Base-by-base conservation (phyloP, 2,797 vertebrate species). In the Poecilia gillii region DNA sequence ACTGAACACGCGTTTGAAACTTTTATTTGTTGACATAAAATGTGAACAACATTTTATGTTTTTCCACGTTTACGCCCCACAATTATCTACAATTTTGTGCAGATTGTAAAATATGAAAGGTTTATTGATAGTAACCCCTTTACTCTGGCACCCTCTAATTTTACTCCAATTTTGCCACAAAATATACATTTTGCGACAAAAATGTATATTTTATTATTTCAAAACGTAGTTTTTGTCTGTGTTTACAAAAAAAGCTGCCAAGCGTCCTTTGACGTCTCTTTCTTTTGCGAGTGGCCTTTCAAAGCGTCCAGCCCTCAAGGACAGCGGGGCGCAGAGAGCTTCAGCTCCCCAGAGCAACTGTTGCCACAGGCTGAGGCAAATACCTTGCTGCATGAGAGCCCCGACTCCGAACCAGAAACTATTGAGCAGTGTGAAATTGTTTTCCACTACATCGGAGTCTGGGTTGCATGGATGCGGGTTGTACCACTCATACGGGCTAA, bases 371-470 rank as follows among this genome's bases (percentile, higher is more conserved):
- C 96, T 96, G 97, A 97, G 94, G 97, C 95, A 96, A 97, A 96
- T 98, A 99, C 98, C 98, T 98, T 99, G 98, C 96, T 97, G 97
- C 98, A 99, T 99, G 97, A 99, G 98, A 96, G 98, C 98, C 95
- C 98, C 98, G 93, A 99, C 97, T 95, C 98, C 98, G 96, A 99
- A 99, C 98, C 98, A 99, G 98, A 99, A 99, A 97, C 98, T 99
- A 98, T 99, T 99, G 96, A 99, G 97, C 93, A 99, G 98, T 88
- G 98, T 99, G 96, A 99, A 99, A 97, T 99, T 99, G 96, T 99
- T 99, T 97, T 99, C 98, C 98, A 99, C 97, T 95, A 99, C 97
- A 93, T 99, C 98, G 82, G 98, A 99, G 96, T 99, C 98, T 46
- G 98, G 98, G 93, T 99, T 99, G 97, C 98, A 99, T 81, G 98